A percentile compares a stretch with the other conserved stretches of the same genome.
Evolutionary conservation across 2,797 vertebrate genomes (phyloP).

Genomic region (Arctocebus calabarensis): DNA sequence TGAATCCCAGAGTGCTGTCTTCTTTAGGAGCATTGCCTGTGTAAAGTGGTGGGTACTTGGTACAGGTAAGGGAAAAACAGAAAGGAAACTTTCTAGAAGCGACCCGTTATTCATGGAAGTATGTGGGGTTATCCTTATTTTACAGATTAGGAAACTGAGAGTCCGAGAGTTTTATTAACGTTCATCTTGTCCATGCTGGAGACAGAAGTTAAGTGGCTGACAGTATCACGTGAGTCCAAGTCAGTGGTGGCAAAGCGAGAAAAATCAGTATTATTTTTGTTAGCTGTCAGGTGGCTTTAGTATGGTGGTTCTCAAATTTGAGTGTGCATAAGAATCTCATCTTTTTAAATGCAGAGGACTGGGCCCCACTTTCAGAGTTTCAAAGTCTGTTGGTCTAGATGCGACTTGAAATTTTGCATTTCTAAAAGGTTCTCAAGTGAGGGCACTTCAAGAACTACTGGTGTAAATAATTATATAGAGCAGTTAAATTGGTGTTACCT

Average conservation of each 20-base stretch:
- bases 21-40: background rate
- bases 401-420: conserved; percentile 7
- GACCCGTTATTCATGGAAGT: background rate
- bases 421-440: conserved; percentile 6
- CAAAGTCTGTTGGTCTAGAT: conserved; percentile 8
- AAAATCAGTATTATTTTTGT: background rate
- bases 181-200: background rate
- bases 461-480: background rate
- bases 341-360: background rate
- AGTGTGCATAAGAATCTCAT: background rate
- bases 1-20: background rate
- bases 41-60: background rate
- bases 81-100: conserved; percentile 3
- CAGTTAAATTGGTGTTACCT: conserved; percentile 18
- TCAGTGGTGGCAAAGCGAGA: background rate
- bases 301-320: background rate
- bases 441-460: background rate
- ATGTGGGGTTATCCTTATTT: background rate
- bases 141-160: background rate
- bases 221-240: background rate
- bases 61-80: background rate
- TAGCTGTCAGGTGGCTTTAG: background rate
- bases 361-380: background rate
- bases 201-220: background rate
- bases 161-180: background rate